Evolutionary conservation across 2,888 invertebrate species (phyloP), one percentile per base, ranked within the genome.

Genomic region (Nemoura dubitans): DNA sequence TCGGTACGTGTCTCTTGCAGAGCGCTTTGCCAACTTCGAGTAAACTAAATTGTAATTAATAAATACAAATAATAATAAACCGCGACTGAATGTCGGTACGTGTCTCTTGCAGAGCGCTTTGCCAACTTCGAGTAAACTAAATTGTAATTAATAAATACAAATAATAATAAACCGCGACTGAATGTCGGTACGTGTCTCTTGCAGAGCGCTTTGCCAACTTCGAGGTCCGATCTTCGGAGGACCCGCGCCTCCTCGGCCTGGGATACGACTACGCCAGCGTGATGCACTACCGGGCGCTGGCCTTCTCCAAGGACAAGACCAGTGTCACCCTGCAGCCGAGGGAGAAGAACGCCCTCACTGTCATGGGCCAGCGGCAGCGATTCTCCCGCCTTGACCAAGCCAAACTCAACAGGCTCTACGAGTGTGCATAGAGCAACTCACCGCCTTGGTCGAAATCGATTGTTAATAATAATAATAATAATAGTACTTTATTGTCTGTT

Each of bases 231-330:
- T 87, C 88, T 28, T 86, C 88, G 6, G 88, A 88, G 28, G 89
- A 90, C 59, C 88, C 89, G 2, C 89, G 89, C 26, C 89, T 88
- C 14, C 87, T 89, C 21, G 89, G 88, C 0, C 87, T 90, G 80
- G 90, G 90, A 0, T 90, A 90, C 87, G 90, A 90, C 87, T 89
- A 89, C 86, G 89, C 88, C 42, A 90, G 90, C 80, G 90, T 90
- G n/a, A 90, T 90, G 90, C 90, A 90, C 89, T 93, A 93, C 89
- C 91, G 92, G 83, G 91, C 91, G 84, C 90, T 91, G 87, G 92
- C 92, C 0, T 93, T 93, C 89, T 92, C 93, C 84, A 90, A 90
- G 28, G 92, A 93, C 89, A 90, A 91, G 0, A 89, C 89, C 87
- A 90, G 91, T 30, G 88, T 89, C 7, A 93, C 93, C 0, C 92